Evolutionary conservation across 2,113 vertebrate genomes (phyloP), one percentile per base, ranked within the genome.

Genomic region (Caloenas nicobarica): DNA sequence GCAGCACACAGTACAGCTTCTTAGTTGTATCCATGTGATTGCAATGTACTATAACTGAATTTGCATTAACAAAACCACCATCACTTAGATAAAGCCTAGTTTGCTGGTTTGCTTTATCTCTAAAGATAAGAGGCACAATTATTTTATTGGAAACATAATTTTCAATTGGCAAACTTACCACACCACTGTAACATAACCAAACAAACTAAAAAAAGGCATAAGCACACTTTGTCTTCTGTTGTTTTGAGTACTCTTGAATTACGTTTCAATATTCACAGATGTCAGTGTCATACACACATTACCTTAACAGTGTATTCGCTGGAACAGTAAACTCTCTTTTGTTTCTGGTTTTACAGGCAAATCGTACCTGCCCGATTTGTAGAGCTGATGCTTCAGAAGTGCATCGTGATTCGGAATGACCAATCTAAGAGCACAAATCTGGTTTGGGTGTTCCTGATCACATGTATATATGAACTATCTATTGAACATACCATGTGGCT

Each of bases 301-400:
- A 56, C 34, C 31, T 74, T 31, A 54, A 65, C 36, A 28, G 18
- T 53, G 21, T 81, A 4, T 57, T 69, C 88, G 16, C 46, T 71
- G 66, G 16, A 86, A 77, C 44, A 57, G 34, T 78, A 89, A 71
- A 38, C 29, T 5, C 28, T 93, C 11, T 93, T 48, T 69, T 81
- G 9, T 76, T 93, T 93, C 87, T 93, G 95, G 2, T 97, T 86
- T 97, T 96, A 64, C 96, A 99, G 99, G 99, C 99, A 69, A 99
- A 99, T 97, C 98, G 99, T 91, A 99, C 99, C 87, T 99, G 99
- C 96, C 99, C 99, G 4, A 99, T 99, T 97, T 99, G 99, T 96
- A 98, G 99, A 98, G 99, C 99, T 81, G 99, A 99, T 95, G 99
- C 99, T 93, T 99, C 99, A 0, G 99, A 99, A 98, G 99, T 99